These are phyloP conservation scores for Albula goreensis DNA, from an alignment of 2,113 vertebrate genomes.

Conservation along the genomic window DNA sequence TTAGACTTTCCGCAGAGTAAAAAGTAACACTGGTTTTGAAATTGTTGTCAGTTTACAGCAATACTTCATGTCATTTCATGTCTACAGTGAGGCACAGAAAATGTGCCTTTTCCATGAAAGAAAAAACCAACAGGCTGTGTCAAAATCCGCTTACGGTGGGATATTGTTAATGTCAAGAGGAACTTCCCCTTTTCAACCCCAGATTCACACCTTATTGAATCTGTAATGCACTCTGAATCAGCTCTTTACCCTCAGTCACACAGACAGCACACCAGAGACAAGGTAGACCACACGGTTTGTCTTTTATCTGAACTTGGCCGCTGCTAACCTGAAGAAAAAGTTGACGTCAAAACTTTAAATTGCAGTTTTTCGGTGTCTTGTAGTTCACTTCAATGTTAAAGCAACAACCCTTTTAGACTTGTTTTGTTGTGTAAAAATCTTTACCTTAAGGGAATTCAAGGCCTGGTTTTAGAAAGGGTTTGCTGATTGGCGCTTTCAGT, in stretches of 20 bases:
- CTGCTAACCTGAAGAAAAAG: neutral
- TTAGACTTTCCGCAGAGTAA: too few relatives aligned
- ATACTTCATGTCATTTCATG: too few relatives aligned
- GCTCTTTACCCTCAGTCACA: neutral
- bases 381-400: neutral
- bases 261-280: neutral
- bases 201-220: neutral
- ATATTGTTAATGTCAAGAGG: neutral
- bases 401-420: too few relatives aligned
- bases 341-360: neutral
- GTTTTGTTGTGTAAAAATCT: too few relatives aligned
- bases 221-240: slow-evolving; percentile 4
- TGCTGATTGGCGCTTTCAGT: too few relatives aligned
- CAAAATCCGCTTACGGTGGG: neutral
- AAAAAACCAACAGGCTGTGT: neutral
- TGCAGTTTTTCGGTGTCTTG: neutral
- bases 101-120: neutral
- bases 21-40: too few relatives aligned
- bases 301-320: neutral
- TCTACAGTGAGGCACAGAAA: neutral
- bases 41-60: too few relatives aligned
- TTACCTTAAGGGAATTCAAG: too few relatives aligned
- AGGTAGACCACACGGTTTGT: neutral
- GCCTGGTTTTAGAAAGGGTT: too few relatives aligned
- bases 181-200: neutral